Conservation (phyloP, 2,113 vertebrate species). For the Pelmatolapia mariae region DNA sequence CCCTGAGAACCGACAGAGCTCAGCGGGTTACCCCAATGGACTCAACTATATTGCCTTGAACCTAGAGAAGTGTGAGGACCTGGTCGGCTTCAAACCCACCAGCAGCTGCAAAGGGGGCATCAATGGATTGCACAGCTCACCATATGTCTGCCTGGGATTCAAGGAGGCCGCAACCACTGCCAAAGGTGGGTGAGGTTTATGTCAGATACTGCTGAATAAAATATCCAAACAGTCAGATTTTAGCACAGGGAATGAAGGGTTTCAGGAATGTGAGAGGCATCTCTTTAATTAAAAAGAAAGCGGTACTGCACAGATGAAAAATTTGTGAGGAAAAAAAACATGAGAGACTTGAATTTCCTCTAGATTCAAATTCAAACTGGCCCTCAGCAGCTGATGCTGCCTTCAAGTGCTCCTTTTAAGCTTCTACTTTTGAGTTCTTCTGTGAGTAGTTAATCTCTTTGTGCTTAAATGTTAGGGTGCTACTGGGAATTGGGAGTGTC, state of each 20-base stretch:
- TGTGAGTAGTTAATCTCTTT: neutral
- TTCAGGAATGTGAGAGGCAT: neutral
- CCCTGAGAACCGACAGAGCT: constrained; percentile 83
- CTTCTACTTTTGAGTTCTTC: neutral
- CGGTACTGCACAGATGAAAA: neutral
- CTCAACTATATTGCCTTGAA: constrained; percentile 95
- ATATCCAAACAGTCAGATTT: neutral
- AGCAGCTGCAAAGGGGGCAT: constrained; percentile 81
- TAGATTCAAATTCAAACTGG: constrained; percentile 25
- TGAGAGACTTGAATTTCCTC: neutral
- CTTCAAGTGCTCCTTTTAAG: neutral
- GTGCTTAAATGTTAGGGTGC: neutral
- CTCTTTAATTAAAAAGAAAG: neutral
- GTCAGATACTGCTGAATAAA: neutral
- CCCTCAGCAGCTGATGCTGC: neutral
- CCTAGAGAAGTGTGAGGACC: constrained; percentile 70
- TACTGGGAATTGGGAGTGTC: neutral
- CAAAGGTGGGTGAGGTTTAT: constrained; percentile 81
- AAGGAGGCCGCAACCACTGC: constrained; percentile 84
- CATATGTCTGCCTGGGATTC: constrained; percentile 90
- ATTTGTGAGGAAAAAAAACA: neutral
- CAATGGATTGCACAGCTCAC: constrained; percentile 72
- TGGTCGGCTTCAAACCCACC: constrained; percentile 69
- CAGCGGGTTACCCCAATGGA: constrained; percentile 82
- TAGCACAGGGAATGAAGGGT: neutral